Conservation (phyloP, 1,140 invertebrate genomes). For the Globodera ellingtonae region DNA sequence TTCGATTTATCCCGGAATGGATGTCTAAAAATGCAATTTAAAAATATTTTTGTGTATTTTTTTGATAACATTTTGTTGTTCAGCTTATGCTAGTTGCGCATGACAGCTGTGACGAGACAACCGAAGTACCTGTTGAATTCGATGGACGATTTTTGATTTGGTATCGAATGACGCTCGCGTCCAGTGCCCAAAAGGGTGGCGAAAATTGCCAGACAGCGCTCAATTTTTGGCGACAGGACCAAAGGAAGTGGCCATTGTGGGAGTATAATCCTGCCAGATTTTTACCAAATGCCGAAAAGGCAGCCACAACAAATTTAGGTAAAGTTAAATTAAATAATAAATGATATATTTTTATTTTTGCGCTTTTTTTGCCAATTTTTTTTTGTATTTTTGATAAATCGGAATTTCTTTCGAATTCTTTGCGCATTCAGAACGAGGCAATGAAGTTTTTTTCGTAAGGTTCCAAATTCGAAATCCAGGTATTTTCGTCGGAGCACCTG, state of each 20-base stretch:
- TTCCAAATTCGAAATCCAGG: too few relatives aligned
- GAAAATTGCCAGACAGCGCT: background rate
- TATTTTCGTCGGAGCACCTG: too few relatives aligned
- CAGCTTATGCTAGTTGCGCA: background rate
- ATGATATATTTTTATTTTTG: too few relatives aligned
- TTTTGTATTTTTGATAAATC: too few relatives aligned
- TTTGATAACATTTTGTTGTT: too few relatives aligned
- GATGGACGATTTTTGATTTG: background rate
- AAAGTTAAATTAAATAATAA: background rate
- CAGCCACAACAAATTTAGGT: background rate
- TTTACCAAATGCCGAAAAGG: background rate
- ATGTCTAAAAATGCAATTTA: background rate
- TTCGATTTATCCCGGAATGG: too few relatives aligned
- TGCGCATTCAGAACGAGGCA: too few relatives aligned
- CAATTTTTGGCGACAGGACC: background rate
- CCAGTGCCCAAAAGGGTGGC: background rate
- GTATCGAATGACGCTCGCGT: background rate
- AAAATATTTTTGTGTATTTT: background rate
- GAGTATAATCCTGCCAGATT: background rate
- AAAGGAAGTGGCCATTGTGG: background rate
- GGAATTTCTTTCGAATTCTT: too few relatives aligned
- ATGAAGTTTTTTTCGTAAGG: too few relatives aligned
- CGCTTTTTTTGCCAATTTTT: too few relatives aligned
- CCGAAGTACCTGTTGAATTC: background rate
- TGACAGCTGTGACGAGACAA: background rate